Evolutionary conservation across 2,888 invertebrate species (phyloP).

Genomic region (Eudasyphora cyanicolor): DNA sequence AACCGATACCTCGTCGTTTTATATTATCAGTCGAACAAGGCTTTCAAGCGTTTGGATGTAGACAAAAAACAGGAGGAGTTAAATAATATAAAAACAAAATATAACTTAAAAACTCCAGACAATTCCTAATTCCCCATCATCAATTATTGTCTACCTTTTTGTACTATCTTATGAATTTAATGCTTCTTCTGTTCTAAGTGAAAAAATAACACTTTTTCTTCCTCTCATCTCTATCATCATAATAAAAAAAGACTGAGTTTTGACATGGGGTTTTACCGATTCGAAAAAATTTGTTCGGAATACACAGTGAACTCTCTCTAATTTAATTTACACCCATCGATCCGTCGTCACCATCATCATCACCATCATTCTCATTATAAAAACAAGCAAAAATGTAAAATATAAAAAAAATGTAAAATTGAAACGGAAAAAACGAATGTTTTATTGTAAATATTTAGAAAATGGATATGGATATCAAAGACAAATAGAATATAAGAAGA

Average conservation of each 20-base stretch:
- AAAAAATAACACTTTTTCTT: too few species aligned
- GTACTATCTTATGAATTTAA: too few species aligned
- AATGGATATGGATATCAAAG: too few species aligned
- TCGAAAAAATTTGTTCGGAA: not conserved
- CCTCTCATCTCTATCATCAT: too few species aligned
- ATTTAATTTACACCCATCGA: too few species aligned
- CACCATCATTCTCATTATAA: slow-evolving; percentile 56
- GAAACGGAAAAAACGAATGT: not conserved
- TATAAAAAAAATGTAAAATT: slow-evolving; percentile 43
- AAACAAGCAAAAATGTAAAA: not conserved
- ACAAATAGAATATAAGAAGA: too few species aligned
- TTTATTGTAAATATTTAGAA: not conserved
- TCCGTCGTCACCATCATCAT: too few species aligned
- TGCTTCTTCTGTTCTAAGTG: too few species aligned
- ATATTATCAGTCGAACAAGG: slow-evolving; percentile 98
- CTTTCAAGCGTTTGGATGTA: slow-evolving; percentile 96
- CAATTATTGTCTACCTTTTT: too few species aligned
- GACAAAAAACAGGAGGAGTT: slow-evolving; percentile 98
- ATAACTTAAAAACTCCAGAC: slow-evolving; percentile 85
- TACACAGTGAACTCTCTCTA: not conserved
- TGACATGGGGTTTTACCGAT: not conserved
- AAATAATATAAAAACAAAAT: slow-evolving; percentile 96
- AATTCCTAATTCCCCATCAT: slow-evolving; percentile 50
- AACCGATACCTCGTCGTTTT: slow-evolving; percentile 99
- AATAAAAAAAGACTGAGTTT: too few species aligned